phyloP scores from a whole-genome alignment of 2,888 invertebrate species.

The Hemaris fuciformis region DNA sequence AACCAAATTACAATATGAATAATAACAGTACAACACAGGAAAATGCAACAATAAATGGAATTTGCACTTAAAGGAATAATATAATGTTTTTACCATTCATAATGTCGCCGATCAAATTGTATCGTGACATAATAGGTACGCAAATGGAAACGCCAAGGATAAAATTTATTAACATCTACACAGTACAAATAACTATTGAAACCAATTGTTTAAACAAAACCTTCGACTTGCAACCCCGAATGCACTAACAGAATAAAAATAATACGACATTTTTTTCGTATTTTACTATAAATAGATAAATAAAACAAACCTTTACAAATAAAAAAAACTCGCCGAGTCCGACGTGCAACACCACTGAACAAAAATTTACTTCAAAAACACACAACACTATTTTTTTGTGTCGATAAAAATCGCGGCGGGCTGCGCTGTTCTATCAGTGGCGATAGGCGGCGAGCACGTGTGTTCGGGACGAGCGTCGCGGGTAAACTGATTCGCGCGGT shows the following conservation, averaged over 20 bases:
- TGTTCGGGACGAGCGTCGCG: conserved; percentile 39
- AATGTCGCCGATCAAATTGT: not conserved
- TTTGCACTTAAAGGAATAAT: not conserved
- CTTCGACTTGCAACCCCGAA: conserved; percentile 14
- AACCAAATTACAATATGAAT: not conserved
- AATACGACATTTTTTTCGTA: not conserved
- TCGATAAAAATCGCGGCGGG: conserved; percentile 41
- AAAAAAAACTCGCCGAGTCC: conserved; percentile 53
- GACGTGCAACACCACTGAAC: conserved; percentile 46
- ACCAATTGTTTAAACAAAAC: conserved; percentile 27
- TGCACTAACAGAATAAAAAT: not conserved
- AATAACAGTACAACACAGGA: not conserved
- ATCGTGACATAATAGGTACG: conserved; percentile 4
- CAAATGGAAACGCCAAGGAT: not conserved
- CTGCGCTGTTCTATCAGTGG: conserved; percentile 46
- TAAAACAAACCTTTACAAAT: conserved; percentile 46
- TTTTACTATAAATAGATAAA: conserved; percentile 18
- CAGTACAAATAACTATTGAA: conserved; percentile 18
- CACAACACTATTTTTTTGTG: conserved; percentile 52
- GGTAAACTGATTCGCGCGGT: conserved; percentile 41
- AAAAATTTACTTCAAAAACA: conserved; percentile 43
- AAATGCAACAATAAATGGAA: conserved; percentile 3
- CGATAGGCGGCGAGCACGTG: conserved; percentile 41
- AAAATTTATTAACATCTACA: not conserved
- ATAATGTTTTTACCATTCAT: not conserved